These are phyloP conservation scores for Drosophila longiperda DNA, from an alignment of 2,888 invertebrate genomes.

Conservation along the genomic window DNA sequence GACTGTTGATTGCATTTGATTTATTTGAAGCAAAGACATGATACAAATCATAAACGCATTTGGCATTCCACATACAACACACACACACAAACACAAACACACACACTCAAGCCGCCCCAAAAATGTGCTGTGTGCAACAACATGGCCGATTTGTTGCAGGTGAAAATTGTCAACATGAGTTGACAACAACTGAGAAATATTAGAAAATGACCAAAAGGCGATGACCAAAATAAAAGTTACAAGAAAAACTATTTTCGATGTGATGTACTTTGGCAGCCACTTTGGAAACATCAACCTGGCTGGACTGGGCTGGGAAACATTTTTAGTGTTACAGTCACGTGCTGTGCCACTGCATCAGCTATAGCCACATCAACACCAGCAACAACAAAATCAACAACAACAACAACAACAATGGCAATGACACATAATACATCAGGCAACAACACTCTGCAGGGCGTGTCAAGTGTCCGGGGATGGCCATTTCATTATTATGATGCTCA, in stretches of 20 bases:
- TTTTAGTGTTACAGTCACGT: slow-evolving; percentile 74
- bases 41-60: slow-evolving; percentile 79
- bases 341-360: slow-evolving; percentile 53
- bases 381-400: slow-evolving; percentile 18
- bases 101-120: background rate
- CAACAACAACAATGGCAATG: slow-evolving; percentile 22
- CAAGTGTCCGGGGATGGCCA: slow-evolving; percentile 39
- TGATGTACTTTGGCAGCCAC: slow-evolving; percentile 48
- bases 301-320: slow-evolving; percentile 40
- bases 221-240: slow-evolving; percentile 11
- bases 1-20: slow-evolving; percentile 79
- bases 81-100: background rate
- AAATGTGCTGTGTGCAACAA: slow-evolving; percentile 8
- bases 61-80: slow-evolving; percentile 51
- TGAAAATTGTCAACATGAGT: slow-evolving; percentile 81
- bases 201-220: slow-evolving; percentile 69
- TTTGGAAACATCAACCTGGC: slow-evolving; percentile 10
- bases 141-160: slow-evolving; percentile 70
- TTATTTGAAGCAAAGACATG: slow-evolving; percentile 75
- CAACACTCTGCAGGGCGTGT: slow-evolving; percentile 42
- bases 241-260: slow-evolving; percentile 72
- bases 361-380: slow-evolving; percentile 25
- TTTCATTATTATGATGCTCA: slow-evolving; percentile 71
- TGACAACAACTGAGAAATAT: slow-evolving; percentile 67
- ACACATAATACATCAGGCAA: slow-evolving; percentile 13